Conservation (phyloP, 2,113 vertebrate genomes). For the Varanus komodoensis region DNA sequence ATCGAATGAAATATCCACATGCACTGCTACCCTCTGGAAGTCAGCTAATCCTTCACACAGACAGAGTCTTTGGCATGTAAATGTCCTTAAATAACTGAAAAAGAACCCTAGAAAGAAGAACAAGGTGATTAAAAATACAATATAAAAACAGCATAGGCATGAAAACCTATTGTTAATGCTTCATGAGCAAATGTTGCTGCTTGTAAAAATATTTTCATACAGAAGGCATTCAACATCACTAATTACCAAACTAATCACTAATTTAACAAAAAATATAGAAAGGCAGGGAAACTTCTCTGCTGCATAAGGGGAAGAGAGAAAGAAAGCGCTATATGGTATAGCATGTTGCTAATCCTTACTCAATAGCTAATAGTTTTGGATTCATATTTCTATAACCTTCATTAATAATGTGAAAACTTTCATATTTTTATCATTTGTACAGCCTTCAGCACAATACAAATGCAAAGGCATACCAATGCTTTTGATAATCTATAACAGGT, state of each 20-base stretch:
- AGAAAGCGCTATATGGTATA: neutral
- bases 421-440: neutral
- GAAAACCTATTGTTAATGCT: neutral
- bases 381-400: neutral
- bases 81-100: slow-evolving; percentile 7
- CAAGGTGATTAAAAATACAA: neutral
- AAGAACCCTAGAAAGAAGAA: neutral
- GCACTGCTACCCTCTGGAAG: slow-evolving; percentile 6
- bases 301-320: neutral
- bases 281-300: neutral
- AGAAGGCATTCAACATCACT: neutral
- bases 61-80: slow-evolving; percentile 24
- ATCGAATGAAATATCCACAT: slow-evolving; percentile 34
- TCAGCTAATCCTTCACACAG: slow-evolving; percentile 22
- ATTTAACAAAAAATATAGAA: neutral
- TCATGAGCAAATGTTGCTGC: no score
- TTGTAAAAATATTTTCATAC: neutral
- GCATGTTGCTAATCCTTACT: neutral
- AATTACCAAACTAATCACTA: no score
- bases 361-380: neutral
- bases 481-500: neutral
- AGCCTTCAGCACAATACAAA: neutral
- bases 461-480: neutral
- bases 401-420: neutral
- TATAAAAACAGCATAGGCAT: neutral